Evolutionary conservation across 2,888 invertebrate genomes (phyloP).

Genomic region (Sympetrum striolatum): DNA sequence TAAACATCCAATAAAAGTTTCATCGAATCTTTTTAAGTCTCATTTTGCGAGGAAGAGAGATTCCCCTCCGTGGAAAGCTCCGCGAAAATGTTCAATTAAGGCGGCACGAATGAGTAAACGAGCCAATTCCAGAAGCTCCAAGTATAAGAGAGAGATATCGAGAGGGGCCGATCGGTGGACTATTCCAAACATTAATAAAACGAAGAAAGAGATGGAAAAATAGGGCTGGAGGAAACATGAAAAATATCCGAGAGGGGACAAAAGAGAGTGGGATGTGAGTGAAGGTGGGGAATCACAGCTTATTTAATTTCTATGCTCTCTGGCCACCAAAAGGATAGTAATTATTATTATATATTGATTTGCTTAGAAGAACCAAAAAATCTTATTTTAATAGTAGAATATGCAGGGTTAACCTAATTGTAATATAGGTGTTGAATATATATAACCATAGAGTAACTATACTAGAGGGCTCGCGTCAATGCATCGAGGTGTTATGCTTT

Average conservation of each 20-base stretch:
- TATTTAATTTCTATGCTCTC: no score
- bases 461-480: no score
- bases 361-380: no score
- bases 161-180: not conserved
- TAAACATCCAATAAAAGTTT: not conserved
- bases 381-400: no score
- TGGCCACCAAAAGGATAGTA: no score
- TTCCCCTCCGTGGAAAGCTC: not conserved
- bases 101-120: not conserved
- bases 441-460: no score
- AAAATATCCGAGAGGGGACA: not conserved
- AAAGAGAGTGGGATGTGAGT: not conserved
- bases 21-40: not conserved
- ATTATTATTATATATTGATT: no score
- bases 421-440: no score
- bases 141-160: not conserved
- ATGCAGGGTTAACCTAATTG: no score
- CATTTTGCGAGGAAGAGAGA: not conserved
- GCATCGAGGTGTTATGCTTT: no score
- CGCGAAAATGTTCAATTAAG: not conserved
- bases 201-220: not conserved
- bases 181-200: not conserved
- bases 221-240: not conserved
- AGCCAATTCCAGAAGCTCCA: not conserved
- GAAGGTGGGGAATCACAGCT: no score